Evolutionary conservation across 1,140 invertebrate genomes (phyloP), one percentile per base, ranked within the genome.

Genomic region (Riptortus pedestris): DNA sequence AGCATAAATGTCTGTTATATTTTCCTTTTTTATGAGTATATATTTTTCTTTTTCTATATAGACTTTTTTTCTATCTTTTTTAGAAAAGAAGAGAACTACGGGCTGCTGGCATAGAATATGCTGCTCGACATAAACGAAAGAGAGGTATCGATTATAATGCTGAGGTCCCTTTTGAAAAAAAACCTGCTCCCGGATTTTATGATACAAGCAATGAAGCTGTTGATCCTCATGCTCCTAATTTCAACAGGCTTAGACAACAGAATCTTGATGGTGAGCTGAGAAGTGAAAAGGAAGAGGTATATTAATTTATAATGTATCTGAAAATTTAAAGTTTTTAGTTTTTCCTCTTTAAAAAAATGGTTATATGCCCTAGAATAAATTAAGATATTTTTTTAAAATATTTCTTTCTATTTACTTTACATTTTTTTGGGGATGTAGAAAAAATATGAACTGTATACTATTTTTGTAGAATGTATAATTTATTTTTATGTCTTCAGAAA

Each of bases 151-250:
- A 99, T 76, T 99, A 99, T 74, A 99, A 98, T 78, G 83, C 87
- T 0, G 97, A 99, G 78, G 92, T 99, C 70, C 94, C 96, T 0
- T 98, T 98, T 80, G 93, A 98, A 72, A 98, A 98, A 76, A 81
- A 83, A 60, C 93, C 95, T 7, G 86, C 92, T 0, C 65, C 83
- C 20, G 95, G 95, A 7, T 96, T 98, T 74, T 94, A 96, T 74
- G 93, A 98, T 72, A 96, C 93, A 0, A 85, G 90, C 0, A 85
- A 87, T 60, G 95, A 98, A 74, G 76, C 82, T 2, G 85, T 93
- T 59, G 91, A 95, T 74, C 91, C 91, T 11, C 81, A 88, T 72
- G 87, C 88, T 2, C 87, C 90, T 0, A 89, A 98, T 76, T 97
- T 96, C 72, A 87, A 87, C 24, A 80, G 86, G 68, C 81, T 98